Percentiles rank a stretch among this genome's conserved stretches.
Conservation (phyloP, 2,888 invertebrate species). For the Cynaeus angustus region DNA sequence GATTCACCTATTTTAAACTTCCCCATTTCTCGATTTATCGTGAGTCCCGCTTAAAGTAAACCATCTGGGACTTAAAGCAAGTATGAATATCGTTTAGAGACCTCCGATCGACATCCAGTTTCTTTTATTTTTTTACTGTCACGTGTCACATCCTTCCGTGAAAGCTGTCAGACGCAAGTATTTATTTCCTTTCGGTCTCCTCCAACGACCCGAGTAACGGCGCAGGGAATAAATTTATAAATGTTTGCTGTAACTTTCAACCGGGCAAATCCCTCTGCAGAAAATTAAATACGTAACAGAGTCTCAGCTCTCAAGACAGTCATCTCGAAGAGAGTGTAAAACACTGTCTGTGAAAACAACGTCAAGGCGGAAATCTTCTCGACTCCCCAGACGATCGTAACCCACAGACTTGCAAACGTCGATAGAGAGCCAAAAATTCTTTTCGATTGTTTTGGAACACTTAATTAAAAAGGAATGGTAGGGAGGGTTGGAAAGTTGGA, state of each 20-base stretch:
- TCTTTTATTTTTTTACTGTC: constrained; percentile 13
- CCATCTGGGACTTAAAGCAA: neutral
- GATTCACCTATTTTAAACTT: neutral
- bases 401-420: constrained; percentile 32
- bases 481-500: constrained; percentile 34
- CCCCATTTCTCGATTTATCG: neutral
- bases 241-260: constrained; percentile 53
- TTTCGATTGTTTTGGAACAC: constrained; percentile 6
- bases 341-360: constrained; percentile 57
- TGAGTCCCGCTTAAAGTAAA: neutral
- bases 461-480: constrained; percentile 27
- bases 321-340: constrained; percentile 59
- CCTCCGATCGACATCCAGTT: neutral
- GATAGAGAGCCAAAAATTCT: constrained; percentile 26
- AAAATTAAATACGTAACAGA: constrained; percentile 60
- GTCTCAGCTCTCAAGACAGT: constrained; percentile 56
- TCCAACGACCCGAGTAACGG: constrained; percentile 11
- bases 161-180: constrained; percentile 31
- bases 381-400: constrained; percentile 55
- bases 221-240: constrained; percentile 43
- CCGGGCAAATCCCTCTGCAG: constrained; percentile 57
- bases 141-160: constrained; percentile 20
- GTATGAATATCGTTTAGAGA: constrained; percentile 2
- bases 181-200: constrained; percentile 34
- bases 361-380: constrained; percentile 52